Evolutionary conservation across 2,888 invertebrate species (phyloP).

Genomic region (Drosophila leonis): DNA sequence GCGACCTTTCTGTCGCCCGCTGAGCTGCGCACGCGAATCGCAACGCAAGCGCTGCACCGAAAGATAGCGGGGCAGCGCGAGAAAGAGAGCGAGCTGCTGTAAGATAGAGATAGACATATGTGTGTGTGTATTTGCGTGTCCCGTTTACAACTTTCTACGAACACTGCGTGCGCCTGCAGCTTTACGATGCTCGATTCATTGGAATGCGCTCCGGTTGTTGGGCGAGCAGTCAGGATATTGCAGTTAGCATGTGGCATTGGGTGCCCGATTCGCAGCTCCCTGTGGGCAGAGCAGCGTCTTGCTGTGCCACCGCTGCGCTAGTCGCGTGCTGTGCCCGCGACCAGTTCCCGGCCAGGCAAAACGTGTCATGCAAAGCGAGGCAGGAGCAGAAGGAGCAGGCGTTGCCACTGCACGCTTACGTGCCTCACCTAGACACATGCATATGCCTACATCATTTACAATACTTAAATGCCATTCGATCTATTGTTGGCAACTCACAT

Average conservation of each 20-base stretch:
- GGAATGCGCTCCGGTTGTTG: conserved; percentile 51
- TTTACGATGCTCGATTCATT: conserved; percentile 65
- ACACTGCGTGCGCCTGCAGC: conserved; percentile 59
- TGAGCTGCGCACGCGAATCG: conserved; percentile 74
- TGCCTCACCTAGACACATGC: conserved; percentile 3
- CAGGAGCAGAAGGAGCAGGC: conserved; percentile 1
- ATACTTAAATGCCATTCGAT: conserved; percentile 13
- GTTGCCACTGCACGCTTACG: conserved; percentile 23
- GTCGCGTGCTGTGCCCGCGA: conserved; percentile 77
- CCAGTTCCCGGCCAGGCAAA: conserved; percentile 14
- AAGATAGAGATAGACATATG: not conserved
- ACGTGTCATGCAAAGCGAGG: not conserved
- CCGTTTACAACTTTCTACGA: conserved; percentile 48
- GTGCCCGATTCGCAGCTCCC: conserved; percentile 44
- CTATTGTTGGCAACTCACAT: conserved; percentile 13
- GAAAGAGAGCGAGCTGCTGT: not conserved
- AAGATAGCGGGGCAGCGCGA: conserved; percentile 11
- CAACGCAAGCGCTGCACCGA: conserved; percentile 17
- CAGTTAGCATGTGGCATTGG: conserved; percentile 22
- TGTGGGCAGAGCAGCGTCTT: conserved; percentile 42
- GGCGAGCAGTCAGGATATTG: not conserved
- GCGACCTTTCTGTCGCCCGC: conserved; percentile 45
- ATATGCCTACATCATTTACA: not conserved
- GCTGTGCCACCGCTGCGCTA: conserved; percentile 44
- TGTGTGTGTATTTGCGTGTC: not conserved